phyloP scores from a whole-genome alignment of 1,140 invertebrate species.

The Arctopsyche grandis region DNA sequence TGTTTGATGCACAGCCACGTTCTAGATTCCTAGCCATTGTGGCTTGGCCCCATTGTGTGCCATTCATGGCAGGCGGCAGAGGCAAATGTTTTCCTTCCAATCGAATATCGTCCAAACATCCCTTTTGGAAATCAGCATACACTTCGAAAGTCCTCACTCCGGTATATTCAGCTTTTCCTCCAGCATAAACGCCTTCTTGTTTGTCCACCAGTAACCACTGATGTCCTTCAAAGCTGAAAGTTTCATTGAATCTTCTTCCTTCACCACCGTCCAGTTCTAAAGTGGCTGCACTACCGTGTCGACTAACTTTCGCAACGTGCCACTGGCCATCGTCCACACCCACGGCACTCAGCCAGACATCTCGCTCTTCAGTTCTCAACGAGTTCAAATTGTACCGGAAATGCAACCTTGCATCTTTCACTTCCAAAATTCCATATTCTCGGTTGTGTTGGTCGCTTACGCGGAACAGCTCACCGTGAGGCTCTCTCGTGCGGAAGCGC shows the following conservation, averaged over 20 bases:
- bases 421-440: slow-evolving; percentile 94
- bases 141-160: slow-evolving; percentile 92
- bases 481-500: slow-evolving; percentile 91
- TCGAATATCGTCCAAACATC: slow-evolving; percentile 73
- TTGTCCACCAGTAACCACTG: slow-evolving; percentile 93
- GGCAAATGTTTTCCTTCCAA: slow-evolving; percentile 93
- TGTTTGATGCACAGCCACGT: slow-evolving; percentile 91
- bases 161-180: slow-evolving; percentile 94
- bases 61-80: slow-evolving; percentile 90
- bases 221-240: slow-evolving; percentile 89
- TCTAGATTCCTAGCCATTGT: slow-evolving; percentile 91
- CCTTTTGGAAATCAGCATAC: slow-evolving; percentile 93
- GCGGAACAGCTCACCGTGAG: slow-evolving; percentile 90
- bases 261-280: slow-evolving; percentile 95
- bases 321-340: slow-evolving; percentile 96
- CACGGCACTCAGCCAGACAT: slow-evolving; percentile 90
- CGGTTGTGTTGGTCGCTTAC: slow-evolving; percentile 94
- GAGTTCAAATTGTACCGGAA: slow-evolving; percentile 95
- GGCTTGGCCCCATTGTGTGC: slow-evolving; percentile 93
- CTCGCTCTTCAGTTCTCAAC: slow-evolving; percentile 85
- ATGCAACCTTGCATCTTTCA: slow-evolving; percentile 89
- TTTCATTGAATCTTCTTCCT: slow-evolving; percentile 93
- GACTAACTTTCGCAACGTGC: slow-evolving; percentile 90
- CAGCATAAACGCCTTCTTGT: slow-evolving; percentile 93
- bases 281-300: slow-evolving; percentile 94